Percentiles rank a stretch among this genome's conserved stretches.
phyloP scores from a whole-genome alignment of 2,888 invertebrate species.

The Platycnemis pennipes region DNA sequence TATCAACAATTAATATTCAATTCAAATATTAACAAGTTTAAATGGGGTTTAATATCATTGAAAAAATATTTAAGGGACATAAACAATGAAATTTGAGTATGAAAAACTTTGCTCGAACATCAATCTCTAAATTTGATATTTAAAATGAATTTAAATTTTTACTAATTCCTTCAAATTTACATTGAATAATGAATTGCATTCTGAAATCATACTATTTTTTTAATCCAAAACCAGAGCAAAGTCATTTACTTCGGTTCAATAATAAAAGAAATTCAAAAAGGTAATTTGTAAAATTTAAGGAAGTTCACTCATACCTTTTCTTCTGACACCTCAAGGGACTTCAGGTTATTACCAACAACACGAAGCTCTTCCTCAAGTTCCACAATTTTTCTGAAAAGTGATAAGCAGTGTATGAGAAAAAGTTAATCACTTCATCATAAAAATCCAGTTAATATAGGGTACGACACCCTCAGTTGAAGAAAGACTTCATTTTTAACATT shows the following conservation, averaged over 20 bases:
- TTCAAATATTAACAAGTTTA: no score
- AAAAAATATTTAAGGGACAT: background rate
- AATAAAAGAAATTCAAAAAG: background rate
- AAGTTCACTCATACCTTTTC: constrained; percentile 91
- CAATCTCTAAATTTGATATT: no score
- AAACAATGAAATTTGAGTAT: background rate
- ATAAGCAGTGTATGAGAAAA: no score
- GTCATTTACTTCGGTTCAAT: no score
- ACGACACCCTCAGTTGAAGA: no score
- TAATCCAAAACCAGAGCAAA: no score
- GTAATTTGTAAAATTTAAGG: background rate
- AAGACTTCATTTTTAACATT: no score
- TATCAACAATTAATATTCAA: no score
- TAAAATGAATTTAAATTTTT: no score
- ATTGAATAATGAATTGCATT: background rate
- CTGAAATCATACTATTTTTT: background rate
- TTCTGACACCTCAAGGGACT: constrained; percentile 99
- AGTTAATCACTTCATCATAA: no score
- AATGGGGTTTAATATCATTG: background rate
- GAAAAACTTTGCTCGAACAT: background rate
- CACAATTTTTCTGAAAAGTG: constrained; percentile 98
- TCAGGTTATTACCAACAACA: constrained; percentile 99
- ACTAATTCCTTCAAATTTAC: no score
- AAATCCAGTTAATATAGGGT: no score
- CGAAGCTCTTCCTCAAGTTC: constrained; percentile 99